These are phyloP conservation scores for Anarhynchus alexandrinus DNA, from an alignment of 2,113 vertebrate species.

Conservation along the genomic window DNA sequence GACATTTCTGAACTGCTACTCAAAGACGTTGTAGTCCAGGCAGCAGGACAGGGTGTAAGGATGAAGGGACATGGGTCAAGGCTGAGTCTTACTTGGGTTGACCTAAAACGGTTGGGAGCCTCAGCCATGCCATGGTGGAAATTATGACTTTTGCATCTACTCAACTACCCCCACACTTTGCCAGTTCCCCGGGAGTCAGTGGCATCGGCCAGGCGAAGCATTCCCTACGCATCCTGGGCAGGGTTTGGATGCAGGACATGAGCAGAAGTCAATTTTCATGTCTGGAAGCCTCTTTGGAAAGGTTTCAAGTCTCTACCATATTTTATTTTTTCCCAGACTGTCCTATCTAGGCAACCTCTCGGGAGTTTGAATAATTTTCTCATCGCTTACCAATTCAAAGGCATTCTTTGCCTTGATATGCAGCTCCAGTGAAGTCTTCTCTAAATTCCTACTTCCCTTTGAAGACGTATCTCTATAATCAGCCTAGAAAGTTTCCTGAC, in stretches of 20 bases:
- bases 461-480: not conserved
- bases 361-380: constrained; percentile 5
- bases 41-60: not conserved
- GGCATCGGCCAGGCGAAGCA: not conserved
- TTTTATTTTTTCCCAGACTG: not conserved
- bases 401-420: constrained; percentile 4
- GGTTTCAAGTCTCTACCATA: not conserved
- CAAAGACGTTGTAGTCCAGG: too few relatives aligned
- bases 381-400: constrained; percentile 8
- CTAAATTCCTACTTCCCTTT: constrained; percentile 2
- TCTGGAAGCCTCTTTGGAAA: constrained; percentile 18
- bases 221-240: not conserved
- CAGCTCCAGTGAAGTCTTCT: not conserved
- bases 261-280: constrained; percentile 1
- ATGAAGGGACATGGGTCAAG: not conserved
- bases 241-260: not conserved
- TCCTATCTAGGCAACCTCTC: not conserved
- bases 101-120: not conserved
- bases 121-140: accelerated
- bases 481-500: not conserved
- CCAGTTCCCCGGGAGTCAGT: not conserved
- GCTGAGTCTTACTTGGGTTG: not conserved
- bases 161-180: not conserved
- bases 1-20: not conserved
- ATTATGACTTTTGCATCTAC: not conserved